Base-by-base conservation (phyloP, 1,140 invertebrate species). In the Chrysomallon squamiferum region DNA sequence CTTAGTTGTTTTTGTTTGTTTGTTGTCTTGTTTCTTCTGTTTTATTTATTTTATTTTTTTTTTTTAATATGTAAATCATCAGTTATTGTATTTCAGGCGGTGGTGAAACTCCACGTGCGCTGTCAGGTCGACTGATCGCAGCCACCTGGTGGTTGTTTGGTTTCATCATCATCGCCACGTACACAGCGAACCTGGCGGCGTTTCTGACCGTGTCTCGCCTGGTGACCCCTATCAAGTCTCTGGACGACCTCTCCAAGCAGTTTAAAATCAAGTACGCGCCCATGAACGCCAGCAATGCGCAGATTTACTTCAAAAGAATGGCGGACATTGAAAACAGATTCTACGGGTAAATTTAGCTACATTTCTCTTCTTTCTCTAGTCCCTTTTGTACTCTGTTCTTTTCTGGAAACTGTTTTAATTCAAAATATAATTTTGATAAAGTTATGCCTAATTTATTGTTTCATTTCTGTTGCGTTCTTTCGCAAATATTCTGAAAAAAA, bases 121-220 rank as follows among this genome's bases (percentile, higher is more conserved):
- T 97, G 0, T 97, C 94, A 0, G 96, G 95, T 0, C 88, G 95
- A 65, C 86, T 98, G 0, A 92, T 98, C 0, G 96, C 95, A 0
- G 96, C 95, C 1, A 97, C 95, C 0, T 98, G 96, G 96, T 98
- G 96, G 96, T 85, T 98, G 3, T 98, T 98, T 85, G 95, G 95
- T 3, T 98, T 98, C 84, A 97, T 98, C 78, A 95, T 98, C 52
- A 97, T 98, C 78, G 95, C 96, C n/a, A 97, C 95, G 0, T 98
- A 98, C 84, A 98, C 96, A 0, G 96, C 96, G 7, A 98, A 98
- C 86, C 88, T 98, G 74, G 96, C 96, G 32, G 96, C 96, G 9
- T 96, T 96, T 77, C 86, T 97, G 50, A 97, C 95, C 0, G 95
- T 98, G 0, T 96, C 95, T 0, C 47, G 77, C 49, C 74, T 86